These are phyloP conservation scores for Reticulitermes speratus DNA, from an alignment of 1,140 invertebrate genomes.

Conservation along the genomic window DNA sequence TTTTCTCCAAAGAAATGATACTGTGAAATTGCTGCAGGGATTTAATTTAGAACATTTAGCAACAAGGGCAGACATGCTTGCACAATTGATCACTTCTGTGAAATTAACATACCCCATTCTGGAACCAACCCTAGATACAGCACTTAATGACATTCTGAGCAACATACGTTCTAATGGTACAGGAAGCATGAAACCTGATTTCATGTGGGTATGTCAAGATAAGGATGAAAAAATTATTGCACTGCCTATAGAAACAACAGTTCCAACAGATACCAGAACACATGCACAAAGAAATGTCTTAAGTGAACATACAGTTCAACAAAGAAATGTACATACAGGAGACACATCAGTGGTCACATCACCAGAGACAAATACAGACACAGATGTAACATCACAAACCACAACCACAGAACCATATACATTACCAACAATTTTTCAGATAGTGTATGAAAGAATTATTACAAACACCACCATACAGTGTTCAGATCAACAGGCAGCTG, in stretches of 20 bases:
- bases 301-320: too few relatives aligned
- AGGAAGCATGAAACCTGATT: background rate
- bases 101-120: background rate
- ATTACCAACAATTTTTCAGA: background rate
- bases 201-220: background rate
- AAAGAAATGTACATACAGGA: background rate
- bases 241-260: too few relatives aligned
- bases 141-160: background rate
- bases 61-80: background rate
- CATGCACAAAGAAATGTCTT: too few relatives aligned
- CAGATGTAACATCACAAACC: too few relatives aligned
- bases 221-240: background rate
- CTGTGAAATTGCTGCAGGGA: background rate
- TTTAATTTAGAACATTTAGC: background rate
- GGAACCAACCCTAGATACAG: background rate
- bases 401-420: too few relatives aligned
- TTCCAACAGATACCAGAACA: too few relatives aligned
- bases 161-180: background rate
- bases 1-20: background rate
- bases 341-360: background rate
- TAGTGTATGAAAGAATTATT: background rate
- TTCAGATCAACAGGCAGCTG: background rate
- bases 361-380: too few relatives aligned
- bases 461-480: background rate
- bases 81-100: background rate